Percentiles rank a stretch among this genome's conserved stretches.
Evolutionary conservation across 2,888 invertebrate genomes (phyloP).

Genomic region (Amiota minor): DNA sequence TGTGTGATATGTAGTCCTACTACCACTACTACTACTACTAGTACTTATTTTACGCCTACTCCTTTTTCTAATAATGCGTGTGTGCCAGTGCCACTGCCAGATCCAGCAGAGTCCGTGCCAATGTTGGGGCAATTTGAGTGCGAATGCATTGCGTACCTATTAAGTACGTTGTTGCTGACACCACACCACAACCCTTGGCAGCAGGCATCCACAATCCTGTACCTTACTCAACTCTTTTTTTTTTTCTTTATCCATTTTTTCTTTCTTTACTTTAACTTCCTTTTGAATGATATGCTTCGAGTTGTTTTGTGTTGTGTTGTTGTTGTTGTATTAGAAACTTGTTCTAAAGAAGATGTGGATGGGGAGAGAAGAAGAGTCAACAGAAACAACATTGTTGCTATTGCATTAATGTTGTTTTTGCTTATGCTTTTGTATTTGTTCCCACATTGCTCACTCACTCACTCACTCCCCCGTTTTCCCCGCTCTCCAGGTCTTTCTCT

Average conservation of each 20-base stretch:
- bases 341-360: conserved; percentile 46
- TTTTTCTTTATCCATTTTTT: conserved; percentile 33
- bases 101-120: no score
- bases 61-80: not conserved
- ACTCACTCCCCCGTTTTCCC: conserved; percentile 29
- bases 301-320: conserved; percentile 27
- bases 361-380: not conserved
- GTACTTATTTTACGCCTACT: conserved; percentile 20
- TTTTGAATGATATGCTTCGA: conserved; percentile 50
- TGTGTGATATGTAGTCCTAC: not conserved
- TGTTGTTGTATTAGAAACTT: conserved; percentile 61
- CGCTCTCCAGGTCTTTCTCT: no score
- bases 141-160: conserved; percentile 18
- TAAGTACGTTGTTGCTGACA: not conserved
- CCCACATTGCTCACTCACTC: conserved; percentile 5
- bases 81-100: no score
- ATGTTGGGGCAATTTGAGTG: conserved; percentile 9
- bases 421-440: conserved; percentile 15
- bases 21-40: not conserved
- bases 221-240: not conserved
- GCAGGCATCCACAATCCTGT: not conserved
- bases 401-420: conserved; percentile 31
- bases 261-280: conserved; percentile 25
- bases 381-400: conserved; percentile 35
- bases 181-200: conserved; percentile 37